These are phyloP conservation scores for Eutolmus rufibarbis DNA, from an alignment of 2,888 invertebrate genomes.

Conservation along the genomic window DNA sequence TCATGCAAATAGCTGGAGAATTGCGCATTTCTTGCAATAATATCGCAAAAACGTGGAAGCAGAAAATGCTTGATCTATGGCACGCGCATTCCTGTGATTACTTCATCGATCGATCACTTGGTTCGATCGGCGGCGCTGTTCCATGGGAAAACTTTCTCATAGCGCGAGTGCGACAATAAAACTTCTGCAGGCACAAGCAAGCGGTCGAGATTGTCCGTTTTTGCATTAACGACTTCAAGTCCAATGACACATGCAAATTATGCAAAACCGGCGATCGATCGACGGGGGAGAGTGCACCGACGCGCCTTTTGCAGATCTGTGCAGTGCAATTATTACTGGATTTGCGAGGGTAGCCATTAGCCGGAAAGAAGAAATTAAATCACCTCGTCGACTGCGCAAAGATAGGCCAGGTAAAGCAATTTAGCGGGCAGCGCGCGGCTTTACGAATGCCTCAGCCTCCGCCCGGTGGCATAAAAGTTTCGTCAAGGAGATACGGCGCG, in stretches of 20 bases:
- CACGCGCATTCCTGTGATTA: not conserved
- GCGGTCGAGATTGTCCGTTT: not conserved
- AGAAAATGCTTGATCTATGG: not conserved
- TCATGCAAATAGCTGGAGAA: not conserved
- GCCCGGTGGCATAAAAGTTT: not conserved
- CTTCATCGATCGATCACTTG: not conserved
- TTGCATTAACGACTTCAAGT: not conserved
- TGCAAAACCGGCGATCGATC: not conserved
- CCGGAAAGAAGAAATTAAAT: not conserved
- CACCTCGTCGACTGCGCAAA: not conserved
- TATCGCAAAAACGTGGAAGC: not conserved
- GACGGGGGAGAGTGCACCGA: not conserved
- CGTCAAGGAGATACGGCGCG: not conserved
- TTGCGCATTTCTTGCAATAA: not conserved
- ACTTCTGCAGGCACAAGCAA: not conserved
- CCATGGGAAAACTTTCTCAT: not conserved
- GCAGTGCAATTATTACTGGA: not conserved
- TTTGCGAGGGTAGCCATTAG: not conserved
- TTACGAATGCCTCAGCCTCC: not conserved
- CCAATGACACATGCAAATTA: not conserved
- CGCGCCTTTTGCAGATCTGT: not conserved
- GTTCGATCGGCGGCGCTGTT: not conserved
- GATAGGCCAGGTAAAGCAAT: not conserved
- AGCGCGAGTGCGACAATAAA: not conserved
- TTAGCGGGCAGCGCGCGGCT: not conserved